Base-by-base conservation (phyloP, 2,888 invertebrate genomes). In the Margaritifera margaritifera region DNA sequence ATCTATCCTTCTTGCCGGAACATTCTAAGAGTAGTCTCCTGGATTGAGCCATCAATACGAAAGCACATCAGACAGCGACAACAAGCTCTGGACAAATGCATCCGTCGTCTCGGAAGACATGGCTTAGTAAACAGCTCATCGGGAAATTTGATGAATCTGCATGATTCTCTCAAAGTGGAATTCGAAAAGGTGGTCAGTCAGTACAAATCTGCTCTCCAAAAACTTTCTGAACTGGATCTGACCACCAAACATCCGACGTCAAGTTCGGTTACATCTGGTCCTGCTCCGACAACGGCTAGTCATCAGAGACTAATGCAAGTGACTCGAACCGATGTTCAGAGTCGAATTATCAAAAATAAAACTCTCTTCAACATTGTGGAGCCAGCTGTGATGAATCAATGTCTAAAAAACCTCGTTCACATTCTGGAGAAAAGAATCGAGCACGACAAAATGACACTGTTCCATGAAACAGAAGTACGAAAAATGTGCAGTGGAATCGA, bases 341-440 rank as follows among this genome's bases (percentile, higher is more conserved):
- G 96, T 80, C 91, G 97, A 1, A 92, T 97, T 66, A 96, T 97
- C 84, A 96, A 96, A 91, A 97, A 97, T 91, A 96, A 96, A 90
- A 94, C 95, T 0, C 91, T 97, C 54, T 91, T 96, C 74, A 96
- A 92, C 81, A 91, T 91, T 15, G 90, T 92, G 20, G 92, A 92
- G 78, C 92, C 96, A 60, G 94, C 95, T 71, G 91, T 96, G 80
- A 95, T 95, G 86, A 95, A 95, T 87, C 94, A 94, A 51, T 94
- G 94, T 4, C 89, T 96, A 81, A 93, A 95, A 84, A 94, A 95
- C 89, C 92, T 97, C 66, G 91, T 96, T 72, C 78, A 90, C 25
- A 91, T 91, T 61, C 91, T 97, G 56, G 93, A 94, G 61, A 92
- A 94, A 31, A 92, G 97, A 75, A 96, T 97, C 60, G 95, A 97